Base-by-base conservation (phyloP, 2,113 vertebrate species). In the Puffinus mauretanicus region DNA sequence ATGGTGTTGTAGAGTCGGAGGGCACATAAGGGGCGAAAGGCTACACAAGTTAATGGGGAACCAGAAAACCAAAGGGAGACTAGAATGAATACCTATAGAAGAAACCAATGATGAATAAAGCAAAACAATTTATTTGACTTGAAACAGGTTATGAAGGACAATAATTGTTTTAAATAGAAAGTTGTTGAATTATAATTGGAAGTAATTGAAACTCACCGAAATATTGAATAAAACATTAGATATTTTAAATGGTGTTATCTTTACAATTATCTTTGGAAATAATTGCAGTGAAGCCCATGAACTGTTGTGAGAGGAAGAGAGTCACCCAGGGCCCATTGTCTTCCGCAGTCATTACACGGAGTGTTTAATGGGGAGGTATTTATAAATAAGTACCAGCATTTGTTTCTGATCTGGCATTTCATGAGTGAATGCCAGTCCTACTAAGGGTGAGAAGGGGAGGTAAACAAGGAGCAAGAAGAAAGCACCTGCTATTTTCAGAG, bases 181-280 rank as follows among this genome's bases (percentile, higher is more conserved):
- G 95, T 94, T 92, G 96, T 93, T 97, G 97, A 97, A 97, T 98
- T 96, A 97, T 98, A 98, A 98, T 98, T 98, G 96, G 95, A 96
- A 97, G 95, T 97, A 98, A 98, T 97, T 98, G 98, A 97, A 98
- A 97, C 92, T 87, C 90, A 77, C 92, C 1, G 10, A 97, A 98
- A 98, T 96, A 98, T 96, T 98, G 98, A 98, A 98, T 98, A 98
- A 98, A 98, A 98, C 97, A 98, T 98, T 97, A 98, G 97, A 66
- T 97, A 97, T 97, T 97, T 97, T 97, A 97, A 98, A 96, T 16
- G 4, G 77, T 93, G 86, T 97, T 98, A 97, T 97, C 97, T 97
- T 97, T 92, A 96, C 92, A 97, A 97, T 97, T 97, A 97, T 97
- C 94, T 95, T 91, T 72, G 66, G 87, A 96, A 96, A 92, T 96